Evolutionary conservation across 2,797 vertebrate species (phyloP), one percentile per base, ranked within the genome.

Genomic region (Sebastes reedi): DNA sequence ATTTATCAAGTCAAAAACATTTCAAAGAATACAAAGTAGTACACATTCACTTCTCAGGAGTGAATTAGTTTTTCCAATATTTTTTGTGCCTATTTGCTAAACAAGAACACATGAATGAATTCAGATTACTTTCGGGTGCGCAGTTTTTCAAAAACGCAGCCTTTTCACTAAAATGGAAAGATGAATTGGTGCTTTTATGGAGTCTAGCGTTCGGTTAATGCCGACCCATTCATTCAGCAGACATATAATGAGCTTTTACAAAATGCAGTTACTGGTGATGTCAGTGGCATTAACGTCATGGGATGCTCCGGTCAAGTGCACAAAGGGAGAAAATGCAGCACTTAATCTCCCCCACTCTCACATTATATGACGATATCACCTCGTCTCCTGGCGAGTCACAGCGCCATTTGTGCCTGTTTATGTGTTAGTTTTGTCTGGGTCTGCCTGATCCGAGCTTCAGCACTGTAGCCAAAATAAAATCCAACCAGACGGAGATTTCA

Each of bases 221-320:
- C 34, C 32, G 72, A 69, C 62, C 34, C 18, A 3, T 61, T 77
- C 14, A 59, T 67, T 78, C 25, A 4, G 55, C 25, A 67, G 61
- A 70, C 3, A 30, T 60, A 39, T 54, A 83, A 80, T 75, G 24
- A 59, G 75, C 66, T 77, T 71, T 75, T 42, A 65, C 36, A 84
- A 78, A 79, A 75, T 50, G 34, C 25, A 34, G 29, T 55, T 24
- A 42, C 30, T 32, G 27, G 34, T 73, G 70, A 83, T 72, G 71
- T 80, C 64, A 55, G 11, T 81, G 81, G 74, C 66, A 80, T 77
- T 69, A 70, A 76, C 10, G 4, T 66, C 62, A 69, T 5, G 7
- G 14, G 56, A 61, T 24, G 75, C 39, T 75, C 36, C 11, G 52
- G 68, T 81, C 30, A 73, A 67, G 66, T 46, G 56, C 29, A 67